Conservation (phyloP, 2,113 vertebrate species). For the Cyanoliseus patagonus region DNA sequence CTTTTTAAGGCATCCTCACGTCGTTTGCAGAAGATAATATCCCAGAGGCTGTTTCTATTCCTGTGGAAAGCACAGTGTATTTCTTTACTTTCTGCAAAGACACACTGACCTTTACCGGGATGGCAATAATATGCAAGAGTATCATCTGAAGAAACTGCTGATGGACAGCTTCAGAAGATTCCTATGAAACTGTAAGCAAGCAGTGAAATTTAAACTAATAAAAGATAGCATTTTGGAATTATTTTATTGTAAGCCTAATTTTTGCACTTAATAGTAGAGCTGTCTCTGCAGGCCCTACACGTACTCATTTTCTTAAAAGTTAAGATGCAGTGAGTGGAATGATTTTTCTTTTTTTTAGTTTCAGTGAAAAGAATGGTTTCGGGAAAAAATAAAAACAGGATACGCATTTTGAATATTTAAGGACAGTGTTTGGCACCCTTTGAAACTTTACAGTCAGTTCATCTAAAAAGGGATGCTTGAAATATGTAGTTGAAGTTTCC, state of each 20-base stretch:
- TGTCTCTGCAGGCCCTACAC: neutral
- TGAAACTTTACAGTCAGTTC: neutral
- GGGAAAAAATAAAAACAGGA: neutral
- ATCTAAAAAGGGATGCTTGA: neutral
- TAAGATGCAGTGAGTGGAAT: neutral
- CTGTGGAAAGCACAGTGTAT: neutral
- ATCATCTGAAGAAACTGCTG: neutral
- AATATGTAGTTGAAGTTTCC: neutral
- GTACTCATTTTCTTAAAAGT: neutral
- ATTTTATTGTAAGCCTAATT: neutral
- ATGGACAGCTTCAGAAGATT: neutral
- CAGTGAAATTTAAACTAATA: neutral
- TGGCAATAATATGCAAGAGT: neutral
- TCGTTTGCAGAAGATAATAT: neutral
- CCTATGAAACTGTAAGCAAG: neutral
- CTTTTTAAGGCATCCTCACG: neutral
- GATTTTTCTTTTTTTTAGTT: neutral
- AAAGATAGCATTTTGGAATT: neutral
- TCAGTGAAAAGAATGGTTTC: neutral
- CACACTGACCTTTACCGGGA: neutral
- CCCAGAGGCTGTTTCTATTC: neutral
- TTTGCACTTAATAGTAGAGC: neutral
- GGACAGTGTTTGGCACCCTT: neutral
- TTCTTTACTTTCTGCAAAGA: neutral
- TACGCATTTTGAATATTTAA: neutral